Base-by-base conservation (phyloP, 2,113 vertebrate species). In the Nycticryphes semicollaris region DNA sequence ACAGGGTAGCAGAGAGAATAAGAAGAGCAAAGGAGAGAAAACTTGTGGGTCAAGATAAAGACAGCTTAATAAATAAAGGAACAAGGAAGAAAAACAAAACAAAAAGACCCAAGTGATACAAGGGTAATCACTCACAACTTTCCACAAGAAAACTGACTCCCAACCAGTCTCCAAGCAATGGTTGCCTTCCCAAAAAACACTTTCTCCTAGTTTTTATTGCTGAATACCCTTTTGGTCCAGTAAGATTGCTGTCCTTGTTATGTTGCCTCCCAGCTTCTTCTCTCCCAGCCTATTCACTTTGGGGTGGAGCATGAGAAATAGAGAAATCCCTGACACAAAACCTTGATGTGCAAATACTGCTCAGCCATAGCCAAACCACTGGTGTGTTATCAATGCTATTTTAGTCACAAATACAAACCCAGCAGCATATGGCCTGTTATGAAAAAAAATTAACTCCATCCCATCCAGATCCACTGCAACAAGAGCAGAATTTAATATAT, bases 241-340 rank as follows among this genome's bases (percentile, higher is more conserved):
- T 73, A 16, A 59, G 14, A 63, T 64, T 23, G 12, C 16, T 69
- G 21, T 23, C 19, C 7, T 47, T 5, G 19, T 4, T 78, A 10
- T 7, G 10, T n/a, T 3, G 5, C 12, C 4, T 35, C 25, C 19
- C 33, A 80, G 3, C 16, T 70, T 70, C 62, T 51, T 5, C 3
- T 27, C 17, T 62, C 14, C 39, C 23, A 84, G 20, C 2, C 25
- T 51, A 43, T 8, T 41, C 0, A 0, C 6, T 56, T 21, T 14
- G 1, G 23, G 4, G 4, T 7, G 3, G 30, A 1, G 0, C 4
- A 3, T 47, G 14, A n/a, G 33, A 62, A 75, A 60, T 12, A 37
- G 24, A 28, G 41, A 51, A 69, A 76, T n/a, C 6, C 12, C 63
- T 67, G 17, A 51, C 51, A 43, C 4, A 48, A 48, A 48, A 48